Base-by-base conservation (phyloP, 2,797 vertebrate species). In the Brachyrhaphis roseni region DNA sequence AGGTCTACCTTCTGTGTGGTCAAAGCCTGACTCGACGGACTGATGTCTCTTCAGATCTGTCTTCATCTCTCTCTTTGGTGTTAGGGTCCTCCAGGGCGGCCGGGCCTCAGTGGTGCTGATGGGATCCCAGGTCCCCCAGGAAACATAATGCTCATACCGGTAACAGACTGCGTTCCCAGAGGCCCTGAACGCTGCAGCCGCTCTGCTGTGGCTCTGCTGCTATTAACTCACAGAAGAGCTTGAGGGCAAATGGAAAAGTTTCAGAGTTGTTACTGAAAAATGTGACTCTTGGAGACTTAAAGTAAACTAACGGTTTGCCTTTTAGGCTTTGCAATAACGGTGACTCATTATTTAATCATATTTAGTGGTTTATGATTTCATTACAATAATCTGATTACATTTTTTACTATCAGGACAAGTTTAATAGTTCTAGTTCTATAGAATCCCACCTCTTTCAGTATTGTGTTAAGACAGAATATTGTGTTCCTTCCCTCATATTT, bases 111-210 rank as follows among this genome's bases (percentile, higher is more conserved):
- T 5, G 98, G 98, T 80, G 97, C 97, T 2, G 97, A 98, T 73
- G 98, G 98, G 77, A 96, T 98, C 82, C 97, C 97, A 0, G 98
- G 98, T 74, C 98, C 97, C 4, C 97, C 98, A 2, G 98, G 98
- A 81, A 99, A 98, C 26, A 96, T 99, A 95, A 94, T 99, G 23
- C 97, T 99, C 96, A 86, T 99, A 84, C 98, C 98, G 76, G 98
- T 99, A 93, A 92, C 75, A 39, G 68, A 31, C 68, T 81, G 62
- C 16, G 26, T 46, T 74, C 77, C 84, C 78, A 23, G 12, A 77
- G 75, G 88, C 81, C 18, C 72, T 41, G 8, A 12, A 59, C 47
- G 70, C 76, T 76, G 72, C 78, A 74, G 74, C 68, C 16, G 47
- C 75, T 77, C 75, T 83, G 82, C 80, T 86, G 23, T 49, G 28